Evolutionary conservation across 2,113 vertebrate species (phyloP).

Genomic region (Sorex fumeus): DNA sequence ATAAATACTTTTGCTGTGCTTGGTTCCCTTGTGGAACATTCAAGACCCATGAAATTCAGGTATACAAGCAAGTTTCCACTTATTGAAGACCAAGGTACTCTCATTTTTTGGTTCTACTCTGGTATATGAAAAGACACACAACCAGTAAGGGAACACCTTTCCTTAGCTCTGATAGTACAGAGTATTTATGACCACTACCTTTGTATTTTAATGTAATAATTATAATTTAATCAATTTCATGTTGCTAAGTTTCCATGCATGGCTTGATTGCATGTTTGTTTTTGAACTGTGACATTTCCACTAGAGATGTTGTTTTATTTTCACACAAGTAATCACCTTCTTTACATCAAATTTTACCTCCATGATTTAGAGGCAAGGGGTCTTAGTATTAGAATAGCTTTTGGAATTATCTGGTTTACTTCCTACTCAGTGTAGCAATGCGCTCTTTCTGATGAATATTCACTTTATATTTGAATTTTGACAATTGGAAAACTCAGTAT

Average conservation of each 20-base stretch:
- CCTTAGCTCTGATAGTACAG: background rate
- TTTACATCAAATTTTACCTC: background rate
- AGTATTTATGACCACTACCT: background rate
- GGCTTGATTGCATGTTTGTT: slow-evolving; percentile 2
- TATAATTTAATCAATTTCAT: slow-evolving; percentile 18
- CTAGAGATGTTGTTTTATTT: slow-evolving; percentile 31
- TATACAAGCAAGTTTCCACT: slow-evolving; percentile 69
- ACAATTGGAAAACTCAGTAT: background rate
- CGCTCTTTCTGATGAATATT: background rate
- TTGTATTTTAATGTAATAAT: slow-evolving; percentile 26
- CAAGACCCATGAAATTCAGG: slow-evolving; percentile 79
- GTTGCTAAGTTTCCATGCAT: background rate
- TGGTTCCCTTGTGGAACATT: slow-evolving; percentile 80
- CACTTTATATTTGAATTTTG: background rate
- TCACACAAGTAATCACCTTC: background rate
- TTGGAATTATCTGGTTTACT: background rate
- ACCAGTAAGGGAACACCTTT: background rate
- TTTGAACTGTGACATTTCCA: background rate
- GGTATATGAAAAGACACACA: background rate
- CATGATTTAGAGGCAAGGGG: background rate
- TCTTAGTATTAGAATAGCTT: background rate
- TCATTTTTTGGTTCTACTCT: slow-evolving; percentile 12
- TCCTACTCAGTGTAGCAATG: slow-evolving; percentile 14
- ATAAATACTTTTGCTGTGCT: slow-evolving; percentile 82
- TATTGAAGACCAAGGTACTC: slow-evolving; percentile 43